Evolutionary conservation across 1,140 invertebrate species (phyloP).

Genomic region (Orchestia grillus): DNA sequence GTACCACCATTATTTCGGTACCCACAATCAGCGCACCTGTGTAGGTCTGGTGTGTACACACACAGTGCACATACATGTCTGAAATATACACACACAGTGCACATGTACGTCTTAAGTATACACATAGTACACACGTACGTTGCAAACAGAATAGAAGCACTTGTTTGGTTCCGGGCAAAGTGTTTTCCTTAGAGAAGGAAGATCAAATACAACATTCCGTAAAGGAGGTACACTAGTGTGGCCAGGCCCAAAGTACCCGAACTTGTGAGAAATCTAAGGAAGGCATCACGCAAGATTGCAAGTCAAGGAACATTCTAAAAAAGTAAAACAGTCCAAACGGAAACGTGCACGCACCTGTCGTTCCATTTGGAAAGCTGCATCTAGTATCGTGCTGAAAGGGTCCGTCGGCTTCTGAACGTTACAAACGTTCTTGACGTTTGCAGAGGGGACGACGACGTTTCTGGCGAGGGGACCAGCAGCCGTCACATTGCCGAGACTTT

Average conservation of each 20-base stretch:
- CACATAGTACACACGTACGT: not conserved
- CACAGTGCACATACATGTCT: not conserved
- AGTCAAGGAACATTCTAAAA: not conserved
- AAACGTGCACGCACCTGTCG: slow-evolving; percentile 16
- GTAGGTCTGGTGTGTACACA: not conserved
- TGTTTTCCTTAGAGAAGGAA: too few relatives aligned
- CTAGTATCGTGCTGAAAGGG: slow-evolving; percentile 16
- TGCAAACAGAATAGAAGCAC: not conserved
- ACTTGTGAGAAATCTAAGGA: too few relatives aligned
- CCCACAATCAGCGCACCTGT: too few relatives aligned
- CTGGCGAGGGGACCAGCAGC: not conserved
- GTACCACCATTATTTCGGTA: too few relatives aligned
- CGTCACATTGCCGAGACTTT: not conserved
- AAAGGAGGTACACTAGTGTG: not conserved
- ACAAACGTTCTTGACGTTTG: slow-evolving; percentile 11
- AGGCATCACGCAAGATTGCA: too few relatives aligned
- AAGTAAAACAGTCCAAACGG: not conserved
- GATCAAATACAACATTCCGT: not conserved
- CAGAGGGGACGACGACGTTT: not conserved
- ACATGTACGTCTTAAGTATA: not conserved
- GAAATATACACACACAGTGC: not conserved
- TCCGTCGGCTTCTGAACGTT: slow-evolving; percentile 3
- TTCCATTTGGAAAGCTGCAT: slow-evolving; percentile 32
- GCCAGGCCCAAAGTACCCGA: too few relatives aligned
- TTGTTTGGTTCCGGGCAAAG: too few relatives aligned